Base-by-base conservation (phyloP, 2,797 vertebrate genomes). In the Cynodonichthys magdalenae region DNA sequence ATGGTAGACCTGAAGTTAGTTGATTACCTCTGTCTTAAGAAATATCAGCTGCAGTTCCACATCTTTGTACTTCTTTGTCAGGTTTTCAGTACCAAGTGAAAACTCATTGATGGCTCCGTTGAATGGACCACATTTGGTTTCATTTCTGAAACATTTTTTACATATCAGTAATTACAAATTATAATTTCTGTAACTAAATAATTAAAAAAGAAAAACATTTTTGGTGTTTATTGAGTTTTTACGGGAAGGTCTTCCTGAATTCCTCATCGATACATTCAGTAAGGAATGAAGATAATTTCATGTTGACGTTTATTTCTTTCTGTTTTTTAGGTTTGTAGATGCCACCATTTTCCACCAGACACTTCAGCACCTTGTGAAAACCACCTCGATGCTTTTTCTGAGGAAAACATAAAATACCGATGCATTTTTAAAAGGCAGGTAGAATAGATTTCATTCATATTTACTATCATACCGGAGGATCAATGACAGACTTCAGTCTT, bases 241-340 rank as follows among this genome's bases (percentile, higher is more conserved):
- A 63, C 61, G 52, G 61, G 20, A 89, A 89, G 7, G 66, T 79
- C 41, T 48, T 70, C 39, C n/a, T 81, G 65, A 89, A 87, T 28
- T 75, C 31, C 2, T 80, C 69, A 67, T 86, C 71, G 53, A 89
- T 80, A 64, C 61, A 69, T 2, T 64, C 58, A 20, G 58, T 74
- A 64, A 87, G 57, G 5, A 0, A 3, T 17, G 64, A 61, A 10
- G 78, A 24, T 18, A 89, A 59, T 4, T 0, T 28, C 53, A 8
- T 11, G 18, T 89, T 89, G 10, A 89, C 8, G 44, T 81, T 75
- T 12, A 65, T 70, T 59, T 12, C 3, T 51, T 36, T 53, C 1
- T 19, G 2, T 0, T 51, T 63, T 60, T n/a, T 66, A 14, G 1
- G 0, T 64, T 55, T 71, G 55, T 72, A 0, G 31, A 62, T 34